A percentile compares a stretch with the other conserved stretches of the same genome.
Conservation (phyloP, 2,797 vertebrate species). For the Pipistrellus nathusii region DNA sequence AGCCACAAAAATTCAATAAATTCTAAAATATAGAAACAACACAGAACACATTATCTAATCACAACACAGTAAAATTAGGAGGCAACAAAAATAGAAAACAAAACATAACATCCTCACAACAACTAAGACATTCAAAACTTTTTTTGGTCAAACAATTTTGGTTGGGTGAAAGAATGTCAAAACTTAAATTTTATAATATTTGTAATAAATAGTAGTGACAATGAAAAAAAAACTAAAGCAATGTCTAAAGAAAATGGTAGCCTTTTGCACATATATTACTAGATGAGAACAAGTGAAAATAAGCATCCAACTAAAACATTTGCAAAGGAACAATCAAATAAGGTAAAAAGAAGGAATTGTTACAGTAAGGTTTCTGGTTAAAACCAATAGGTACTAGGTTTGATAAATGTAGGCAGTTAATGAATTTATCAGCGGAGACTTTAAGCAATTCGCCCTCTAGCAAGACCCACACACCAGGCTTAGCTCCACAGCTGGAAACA, state of each 20-base stretch:
- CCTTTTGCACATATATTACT: not conserved
- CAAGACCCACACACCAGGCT: not conserved
- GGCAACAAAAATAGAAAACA: not conserved
- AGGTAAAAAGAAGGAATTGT: not conserved
- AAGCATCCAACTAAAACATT: not conserved
- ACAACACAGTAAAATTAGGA: not conserved
- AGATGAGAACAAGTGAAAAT: not conserved
- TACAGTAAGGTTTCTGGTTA: not conserved
- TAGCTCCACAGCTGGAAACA: not conserved
- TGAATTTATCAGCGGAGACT: not conserved
- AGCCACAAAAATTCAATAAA: constrained; percentile 2
- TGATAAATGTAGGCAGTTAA: not conserved
- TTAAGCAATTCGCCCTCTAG: not conserved
- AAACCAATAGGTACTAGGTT: not conserved
- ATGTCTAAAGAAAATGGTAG: not conserved
- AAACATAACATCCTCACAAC: not conserved
- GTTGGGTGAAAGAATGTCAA: not conserved
- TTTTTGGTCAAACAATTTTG: not conserved
- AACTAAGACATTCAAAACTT: not conserved
- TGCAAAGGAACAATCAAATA: not conserved
- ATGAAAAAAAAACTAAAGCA: not conserved
- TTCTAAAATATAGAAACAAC: constrained; percentile 16
- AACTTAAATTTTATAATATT: constrained; percentile 39
- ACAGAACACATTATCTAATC: not conserved
- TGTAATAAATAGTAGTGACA: not conserved